Base-by-base conservation (phyloP, 2,888 invertebrate species). In the Spatulosminthurus flaviceps region DNA sequence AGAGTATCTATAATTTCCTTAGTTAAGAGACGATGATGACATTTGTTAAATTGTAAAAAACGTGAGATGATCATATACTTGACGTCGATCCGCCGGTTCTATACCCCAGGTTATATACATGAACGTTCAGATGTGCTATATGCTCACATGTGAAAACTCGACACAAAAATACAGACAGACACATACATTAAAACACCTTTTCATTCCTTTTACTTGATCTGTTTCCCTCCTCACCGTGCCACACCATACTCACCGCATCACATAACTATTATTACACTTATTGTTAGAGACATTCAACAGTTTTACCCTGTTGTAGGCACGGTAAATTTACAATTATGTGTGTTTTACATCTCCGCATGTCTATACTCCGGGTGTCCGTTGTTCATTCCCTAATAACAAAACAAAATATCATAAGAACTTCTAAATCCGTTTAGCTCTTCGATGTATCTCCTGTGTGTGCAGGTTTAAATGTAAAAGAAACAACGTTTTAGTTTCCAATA, bases 361-460 rank as follows among this genome's bases (percentile, higher is more conserved):
- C 34, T 41, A 71, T 73, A 28, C 73, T 34, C 73, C 60, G 24
- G 73, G 73, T 43, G 60, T 60, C 73, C n/a, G 73, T 51, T 60
- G 73, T 73, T 60, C 73, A 73, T 73, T 73, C 51, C 73, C 73
- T 51, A 42, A 22, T 42, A 7, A 60, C 0, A 51, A 19, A 24
- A 60, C 7, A 51, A 26, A 60, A 26, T 24, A 73, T 73, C 19
- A 24, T 51, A 51, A 60, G 51, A 43, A 43, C 26, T 73, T n/a
- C n/a, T 28, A 21, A n/a, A 72, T 51, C 43, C 51, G n/a, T 51
- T 73, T 51, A 73, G 73, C 73, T 73, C 73, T 28, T 73, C 73
- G 51, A 73, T 60, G 13, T 28, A n/a, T 73, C 51, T 73, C 72
- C 5, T 43, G 73, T 71, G 1, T 43, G 73, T 71, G 7, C 11